Evolutionary conservation across 1,140 invertebrate genomes (phyloP).

Genomic region (Drosophila persimilis): DNA sequence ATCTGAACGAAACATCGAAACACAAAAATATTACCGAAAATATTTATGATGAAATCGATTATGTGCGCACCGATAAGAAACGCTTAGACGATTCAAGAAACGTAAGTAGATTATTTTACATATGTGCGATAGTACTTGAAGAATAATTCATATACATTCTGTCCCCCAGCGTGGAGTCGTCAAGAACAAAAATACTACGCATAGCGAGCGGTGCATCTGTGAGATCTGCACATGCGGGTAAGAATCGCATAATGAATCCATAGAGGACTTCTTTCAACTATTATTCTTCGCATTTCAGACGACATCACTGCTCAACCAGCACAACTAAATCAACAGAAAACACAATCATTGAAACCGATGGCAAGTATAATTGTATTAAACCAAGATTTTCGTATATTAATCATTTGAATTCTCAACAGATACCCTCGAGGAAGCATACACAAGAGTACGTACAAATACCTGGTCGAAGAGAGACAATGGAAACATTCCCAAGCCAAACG

Average conservation of each 20-base stretch:
- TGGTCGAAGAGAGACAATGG: conserved; percentile 92
- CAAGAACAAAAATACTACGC: conserved; percentile 83
- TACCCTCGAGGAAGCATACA: conserved; percentile 85
- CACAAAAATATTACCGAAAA: conserved; percentile 80
- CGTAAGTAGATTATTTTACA: conserved; percentile 55
- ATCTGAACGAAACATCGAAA: conserved; percentile 77
- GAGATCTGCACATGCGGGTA: conserved; percentile 96
- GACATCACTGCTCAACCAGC: conserved; percentile 74
- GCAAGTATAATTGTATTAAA: conserved; percentile 16
- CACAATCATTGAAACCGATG: conserved; percentile 59
- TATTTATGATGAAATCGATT: conserved; percentile 82
- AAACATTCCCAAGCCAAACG: conserved; percentile 84
- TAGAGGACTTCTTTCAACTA: neutral
- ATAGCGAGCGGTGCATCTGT: conserved; percentile 93
- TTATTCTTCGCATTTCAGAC: conserved; percentile 30
- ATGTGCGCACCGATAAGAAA: conserved; percentile 66
- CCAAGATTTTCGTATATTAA: neutral
- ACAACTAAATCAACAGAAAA: conserved; percentile 64
- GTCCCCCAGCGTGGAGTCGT: conserved; percentile 70
- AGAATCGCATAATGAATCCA: conserved; percentile 77
- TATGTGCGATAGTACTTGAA: conserved; percentile 8
- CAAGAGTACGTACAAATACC: conserved; percentile 90
- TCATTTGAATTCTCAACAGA: conserved; percentile 26
- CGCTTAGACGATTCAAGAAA: conserved; percentile 78
- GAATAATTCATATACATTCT: conserved; percentile 47